Conservation (phyloP, 2,113 vertebrate species). For the Hippocampus guttulatus region DNA sequence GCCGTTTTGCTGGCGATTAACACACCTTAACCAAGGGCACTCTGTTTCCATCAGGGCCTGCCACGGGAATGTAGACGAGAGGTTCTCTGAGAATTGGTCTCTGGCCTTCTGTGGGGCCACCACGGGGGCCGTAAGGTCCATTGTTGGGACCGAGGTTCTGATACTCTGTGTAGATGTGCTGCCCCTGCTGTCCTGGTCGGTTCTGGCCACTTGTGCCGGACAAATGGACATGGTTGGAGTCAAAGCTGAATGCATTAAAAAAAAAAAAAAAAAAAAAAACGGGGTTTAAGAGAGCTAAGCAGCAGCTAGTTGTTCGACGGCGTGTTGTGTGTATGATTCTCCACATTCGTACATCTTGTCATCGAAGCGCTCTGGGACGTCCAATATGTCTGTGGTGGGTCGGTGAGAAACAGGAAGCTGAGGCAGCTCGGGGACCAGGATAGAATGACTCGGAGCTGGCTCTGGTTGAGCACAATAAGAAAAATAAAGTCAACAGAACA, state of each 20-base stretch:
- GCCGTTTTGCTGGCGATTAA: neutral
- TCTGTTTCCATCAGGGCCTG: conserved; percentile 78
- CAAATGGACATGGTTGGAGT: conserved; percentile 83
- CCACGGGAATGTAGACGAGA: conserved; percentile 64
- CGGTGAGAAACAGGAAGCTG: conserved; percentile 81
- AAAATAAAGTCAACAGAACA: neutral
- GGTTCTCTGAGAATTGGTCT: conserved; percentile 67
- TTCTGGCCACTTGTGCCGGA: conserved; percentile 79
- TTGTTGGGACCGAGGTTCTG: conserved; percentile 71
- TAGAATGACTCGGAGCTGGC: conserved; percentile 70
- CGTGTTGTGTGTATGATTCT: neutral
- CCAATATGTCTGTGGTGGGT: conserved; percentile 78
- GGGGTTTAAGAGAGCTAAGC: neutral
- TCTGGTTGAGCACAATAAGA: conserved; percentile 42
- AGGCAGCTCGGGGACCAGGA: conserved; percentile 72
- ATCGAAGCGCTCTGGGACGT: conserved; percentile 79
- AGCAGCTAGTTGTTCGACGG: neutral
- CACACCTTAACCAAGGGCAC: conserved; percentile 76
- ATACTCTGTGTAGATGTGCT: conserved; percentile 87
- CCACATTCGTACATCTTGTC: conserved; percentile 45
- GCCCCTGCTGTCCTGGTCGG: conserved; percentile 78
- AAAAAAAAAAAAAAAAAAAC: neutral
- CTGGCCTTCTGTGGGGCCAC: conserved; percentile 60
- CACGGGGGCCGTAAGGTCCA: conserved; percentile 56
- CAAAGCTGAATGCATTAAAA: conserved; percentile 53